Evolutionary conservation across 2,888 invertebrate species (phyloP).

Genomic region (Megamerina dolium): DNA sequence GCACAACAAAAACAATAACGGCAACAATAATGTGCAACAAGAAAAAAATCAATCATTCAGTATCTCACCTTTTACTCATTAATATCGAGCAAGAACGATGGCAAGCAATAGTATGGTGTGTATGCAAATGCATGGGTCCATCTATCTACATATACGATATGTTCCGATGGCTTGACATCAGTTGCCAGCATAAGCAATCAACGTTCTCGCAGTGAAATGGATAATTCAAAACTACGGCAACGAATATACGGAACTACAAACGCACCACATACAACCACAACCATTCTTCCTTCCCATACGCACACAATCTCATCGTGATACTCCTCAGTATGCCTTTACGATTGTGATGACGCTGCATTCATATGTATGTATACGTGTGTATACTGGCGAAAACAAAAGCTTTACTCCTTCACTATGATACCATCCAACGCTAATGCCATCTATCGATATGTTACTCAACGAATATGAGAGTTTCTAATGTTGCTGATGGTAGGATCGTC

Average conservation of each 20-base stretch:
- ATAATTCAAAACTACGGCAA: background rate
- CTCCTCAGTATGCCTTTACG: too few species aligned
- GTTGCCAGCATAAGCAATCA: background rate
- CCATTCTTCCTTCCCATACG: too few species aligned
- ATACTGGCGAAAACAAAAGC: too few species aligned
- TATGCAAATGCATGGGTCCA: conserved; percentile 8
- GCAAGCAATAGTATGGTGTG: background rate
- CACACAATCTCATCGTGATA: background rate
- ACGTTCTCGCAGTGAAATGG: background rate
- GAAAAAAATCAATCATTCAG: conserved; percentile 40
- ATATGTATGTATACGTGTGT: conserved; percentile 9
- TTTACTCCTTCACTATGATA: too few species aligned
- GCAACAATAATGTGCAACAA: too few species aligned
- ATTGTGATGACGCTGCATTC: too few species aligned
- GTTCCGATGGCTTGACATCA: background rate
- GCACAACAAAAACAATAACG: too few species aligned
- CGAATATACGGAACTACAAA: background rate
- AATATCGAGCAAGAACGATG: conserved; percentile 20
- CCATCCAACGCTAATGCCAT: too few species aligned
- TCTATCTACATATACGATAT: conserved; percentile 2
- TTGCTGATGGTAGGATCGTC: too few species aligned
- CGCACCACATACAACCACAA: background rate
- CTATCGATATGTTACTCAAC: too few species aligned
- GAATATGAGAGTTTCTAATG: too few species aligned
- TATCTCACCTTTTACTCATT: conserved; percentile 37